Evolutionary conservation across 2,888 invertebrate species (phyloP).

Genomic region (Tanypteryx hageni): DNA sequence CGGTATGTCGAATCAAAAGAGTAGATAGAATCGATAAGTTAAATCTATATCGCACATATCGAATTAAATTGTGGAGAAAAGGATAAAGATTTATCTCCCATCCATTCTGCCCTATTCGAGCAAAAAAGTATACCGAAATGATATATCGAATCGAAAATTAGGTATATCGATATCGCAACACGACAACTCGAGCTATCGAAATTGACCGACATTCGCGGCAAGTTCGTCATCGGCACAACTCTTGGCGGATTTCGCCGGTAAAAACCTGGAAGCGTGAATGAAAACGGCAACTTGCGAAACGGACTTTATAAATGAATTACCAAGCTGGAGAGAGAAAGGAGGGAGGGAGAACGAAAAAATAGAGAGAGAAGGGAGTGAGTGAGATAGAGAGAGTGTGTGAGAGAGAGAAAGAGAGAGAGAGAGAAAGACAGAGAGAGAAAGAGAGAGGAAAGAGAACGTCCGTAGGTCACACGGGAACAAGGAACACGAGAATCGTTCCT

Average conservation of each 20-base stretch:
- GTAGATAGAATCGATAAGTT: too few species aligned
- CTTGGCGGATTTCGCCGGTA: neutral
- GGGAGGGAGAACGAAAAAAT: neutral
- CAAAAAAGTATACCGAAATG: too few species aligned
- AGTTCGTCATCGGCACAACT: neutral
- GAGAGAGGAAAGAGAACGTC: neutral
- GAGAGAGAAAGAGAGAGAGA: neutral
- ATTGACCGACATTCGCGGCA: neutral
- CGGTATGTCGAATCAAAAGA: too few species aligned
- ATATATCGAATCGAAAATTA: too few species aligned
- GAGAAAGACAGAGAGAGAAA: neutral
- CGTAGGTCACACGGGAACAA: neutral
- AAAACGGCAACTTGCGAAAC: constrained; percentile 8
- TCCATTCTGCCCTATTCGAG: too few species aligned
- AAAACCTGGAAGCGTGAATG: neutral
- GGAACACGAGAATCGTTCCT: neutral
- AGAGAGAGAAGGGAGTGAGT: too few species aligned
- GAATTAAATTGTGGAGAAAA: too few species aligned
- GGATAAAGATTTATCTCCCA: too few species aligned
- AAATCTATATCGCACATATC: too few species aligned
- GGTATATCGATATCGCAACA: neutral
- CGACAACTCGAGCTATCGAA: neutral
- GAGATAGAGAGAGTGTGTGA: too few species aligned
- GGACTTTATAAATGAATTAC: constrained; percentile 9
- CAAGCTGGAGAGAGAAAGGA: neutral